phyloP scores from a whole-genome alignment of 1,140 invertebrate genomes.

The Phortica variegata region DNA sequence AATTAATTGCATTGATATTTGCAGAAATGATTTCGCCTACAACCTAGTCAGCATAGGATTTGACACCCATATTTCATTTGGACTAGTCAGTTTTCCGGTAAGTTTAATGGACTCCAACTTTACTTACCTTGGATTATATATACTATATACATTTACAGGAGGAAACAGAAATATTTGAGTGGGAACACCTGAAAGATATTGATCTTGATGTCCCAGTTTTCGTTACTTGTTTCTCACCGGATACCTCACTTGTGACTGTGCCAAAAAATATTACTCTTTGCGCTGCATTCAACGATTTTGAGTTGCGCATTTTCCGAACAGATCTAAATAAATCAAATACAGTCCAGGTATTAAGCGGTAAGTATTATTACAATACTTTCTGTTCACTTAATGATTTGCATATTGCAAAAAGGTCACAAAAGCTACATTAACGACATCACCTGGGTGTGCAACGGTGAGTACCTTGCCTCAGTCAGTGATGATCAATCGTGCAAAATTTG shows the following conservation, averaged over 20 bases:
- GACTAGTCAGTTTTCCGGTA: constrained; percentile 42
- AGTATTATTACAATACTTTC: neutral
- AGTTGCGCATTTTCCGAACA: constrained; percentile 62
- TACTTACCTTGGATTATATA: neutral
- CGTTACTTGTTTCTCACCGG: constrained; percentile 64
- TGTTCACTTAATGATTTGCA: too few species aligned
- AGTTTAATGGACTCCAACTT: constrained; percentile 7
- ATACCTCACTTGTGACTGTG: constrained; percentile 63
- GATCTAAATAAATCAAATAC: constrained; percentile 60
- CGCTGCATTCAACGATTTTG: constrained; percentile 62
- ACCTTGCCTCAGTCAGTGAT: constrained; percentile 73
- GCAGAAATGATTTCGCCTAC: constrained; percentile 43
- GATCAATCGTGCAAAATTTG: constrained; percentile 75
- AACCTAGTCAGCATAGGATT: constrained; percentile 41
- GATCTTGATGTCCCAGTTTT: constrained; percentile 60
- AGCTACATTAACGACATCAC: constrained; percentile 71
- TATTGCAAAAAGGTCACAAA: constrained; percentile 68
- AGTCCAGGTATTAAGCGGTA: constrained; percentile 27
- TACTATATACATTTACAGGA: constrained; percentile 20
- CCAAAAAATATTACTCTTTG: constrained; percentile 64
- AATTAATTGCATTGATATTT: constrained; percentile 41
- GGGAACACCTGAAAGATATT: constrained; percentile 54
- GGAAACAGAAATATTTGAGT: constrained; percentile 40
- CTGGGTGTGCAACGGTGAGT: constrained; percentile 69
- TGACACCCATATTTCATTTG: constrained; percentile 26